Evolutionary conservation across 2,888 invertebrate species (phyloP), one percentile per base, ranked within the genome.

Genomic region (Drosophila subquinaria): DNA sequence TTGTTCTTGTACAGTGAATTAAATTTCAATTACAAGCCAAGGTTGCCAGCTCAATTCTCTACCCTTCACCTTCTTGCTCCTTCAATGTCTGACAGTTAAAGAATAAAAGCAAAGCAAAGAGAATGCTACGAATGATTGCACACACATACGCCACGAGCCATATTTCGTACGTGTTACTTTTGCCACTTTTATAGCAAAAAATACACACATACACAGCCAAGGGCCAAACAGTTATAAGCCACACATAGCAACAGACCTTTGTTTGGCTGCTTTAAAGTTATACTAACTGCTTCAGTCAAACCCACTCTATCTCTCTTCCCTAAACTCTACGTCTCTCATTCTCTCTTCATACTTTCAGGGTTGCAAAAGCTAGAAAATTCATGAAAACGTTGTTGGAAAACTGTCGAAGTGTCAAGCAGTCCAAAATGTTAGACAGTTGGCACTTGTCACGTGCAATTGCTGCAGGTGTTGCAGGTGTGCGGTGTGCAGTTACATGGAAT

Each of bases 401-500:
- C 80, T 81, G 88, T 84, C 88, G 81, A 88, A 85, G 81, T 85
- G 82, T 84, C 88, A 80, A 80, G 79, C 73, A 60, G 64, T 53
- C 69, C 43, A 45, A 63, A 67, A 48, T 63, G 64, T 71, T 36
- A 72, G 71, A 65, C 76, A 73, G 53, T 63, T 78, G 73, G 64
- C 78, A 76, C 72, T 71, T 76, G 73, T 51, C 76, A 70, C 70
- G 75, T 79, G 64, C 70, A 60, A 45, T 43, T 65, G 61, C 55
- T 77, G 66, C 81, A 73, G 73, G 66, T 65, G 61, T 51, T 77
- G 64, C 81, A 73, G 73, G 66, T 79, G 69, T 56, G 56, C 13
- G 48, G 47, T 59, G 48, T 68, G 53, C 61, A 63, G 56, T 67
- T 66, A 71, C 74, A 87, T 71, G 57, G 73, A 87, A 69, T 81